These are phyloP conservation scores for Aselliscus stoliczkanus DNA, from an alignment of 2,797 vertebrate species.

Conservation along the genomic window DNA sequence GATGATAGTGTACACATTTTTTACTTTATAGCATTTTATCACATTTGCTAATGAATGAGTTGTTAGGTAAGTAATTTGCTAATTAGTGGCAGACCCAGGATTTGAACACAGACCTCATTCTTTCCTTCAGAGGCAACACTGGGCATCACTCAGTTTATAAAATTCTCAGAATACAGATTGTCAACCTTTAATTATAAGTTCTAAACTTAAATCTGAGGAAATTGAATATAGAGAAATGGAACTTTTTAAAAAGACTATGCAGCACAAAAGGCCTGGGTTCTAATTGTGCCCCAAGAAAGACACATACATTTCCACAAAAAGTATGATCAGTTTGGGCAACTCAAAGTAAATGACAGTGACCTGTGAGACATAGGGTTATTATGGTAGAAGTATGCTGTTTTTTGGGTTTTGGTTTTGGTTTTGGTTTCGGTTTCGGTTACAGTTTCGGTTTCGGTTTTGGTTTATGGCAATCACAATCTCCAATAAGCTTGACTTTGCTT, in stretches of 20 bases:
- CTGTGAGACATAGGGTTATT: background rate
- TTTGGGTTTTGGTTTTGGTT: no score
- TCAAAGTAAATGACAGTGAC: background rate
- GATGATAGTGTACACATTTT: background rate
- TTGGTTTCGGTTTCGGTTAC: no score
- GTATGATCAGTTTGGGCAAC: background rate
- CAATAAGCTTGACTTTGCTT: background rate
- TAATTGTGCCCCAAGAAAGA: background rate
- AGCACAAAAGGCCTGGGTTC: background rate
- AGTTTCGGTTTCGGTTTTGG: no score
- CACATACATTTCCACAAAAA: background rate
- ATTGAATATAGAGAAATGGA: background rate
- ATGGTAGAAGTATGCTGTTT: accelerated
- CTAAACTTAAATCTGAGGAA: background rate
- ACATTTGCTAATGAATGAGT: background rate
- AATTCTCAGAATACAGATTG: background rate
- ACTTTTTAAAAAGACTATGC: background rate
- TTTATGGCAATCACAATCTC: background rate
- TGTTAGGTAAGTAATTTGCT: background rate
- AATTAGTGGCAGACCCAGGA: background rate
- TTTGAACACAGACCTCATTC: background rate
- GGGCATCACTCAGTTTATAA: background rate
- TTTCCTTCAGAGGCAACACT: background rate
- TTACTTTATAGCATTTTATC: background rate
- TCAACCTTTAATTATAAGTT: background rate